Evolutionary conservation across 2,888 invertebrate genomes (phyloP), one percentile per base, ranked within the genome.

Genomic region (Drosophila peninsularis): DNA sequence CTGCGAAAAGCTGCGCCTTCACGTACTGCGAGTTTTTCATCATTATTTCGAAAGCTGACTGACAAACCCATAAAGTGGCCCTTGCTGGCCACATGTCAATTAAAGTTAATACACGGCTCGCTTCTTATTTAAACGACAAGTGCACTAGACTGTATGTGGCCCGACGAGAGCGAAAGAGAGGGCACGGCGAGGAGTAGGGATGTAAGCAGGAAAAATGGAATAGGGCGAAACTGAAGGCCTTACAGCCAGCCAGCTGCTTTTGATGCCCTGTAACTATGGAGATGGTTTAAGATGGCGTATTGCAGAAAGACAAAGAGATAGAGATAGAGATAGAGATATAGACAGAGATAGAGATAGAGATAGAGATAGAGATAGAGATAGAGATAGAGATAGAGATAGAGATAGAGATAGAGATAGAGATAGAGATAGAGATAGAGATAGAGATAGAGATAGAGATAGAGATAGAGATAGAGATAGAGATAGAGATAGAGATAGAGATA

Each of bases 1-100:
- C 52, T 36, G 50, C 32, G 21, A 34, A n/a, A 9, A 32, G 36
- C 34, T 10, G 50, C 49, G 50, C 49, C 21, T 72, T 62, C 73
- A 72, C 61, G 77, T 74, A 62, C 58, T 65, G 78, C 49, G 54
- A 73, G 50, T 54, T 56, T 73, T 78, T 78, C 78, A 78, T 75
- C 67, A 78, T 75, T 75, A 75, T 78, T 74, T 63, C 52, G 60
- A 77, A 64, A 72, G 68, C 77, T 64, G 68, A 62, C 77, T 60
- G 68, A 57, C 62, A 65, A 80, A 62, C 68, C 62, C 75, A 66
- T 75, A 68, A 78, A 68, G 75, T 53, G 74, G 57, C 62, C 57
- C 56, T 6, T 39, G 44, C 58, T 41, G 61, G 58, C 75, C 73
- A 82, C 86, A 88, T 86, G 86, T 85, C 88, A 88, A 82, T 88